Conservation (phyloP, 2,888 invertebrate species). For the Melipona beecheii region DNA sequence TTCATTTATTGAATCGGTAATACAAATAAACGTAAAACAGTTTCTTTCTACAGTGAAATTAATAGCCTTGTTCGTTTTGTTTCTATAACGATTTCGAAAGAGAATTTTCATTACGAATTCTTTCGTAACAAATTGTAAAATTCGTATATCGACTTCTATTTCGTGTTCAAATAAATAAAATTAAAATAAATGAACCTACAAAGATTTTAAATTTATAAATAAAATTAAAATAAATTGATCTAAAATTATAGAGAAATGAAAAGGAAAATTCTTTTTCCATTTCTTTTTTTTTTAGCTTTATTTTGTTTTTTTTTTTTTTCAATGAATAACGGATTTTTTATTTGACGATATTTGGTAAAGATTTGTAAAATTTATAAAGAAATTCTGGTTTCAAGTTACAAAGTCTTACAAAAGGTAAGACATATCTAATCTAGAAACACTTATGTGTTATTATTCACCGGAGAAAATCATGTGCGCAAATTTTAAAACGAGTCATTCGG, state of each 20-base stretch:
- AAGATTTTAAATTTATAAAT: background rate
- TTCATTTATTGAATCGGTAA: background rate
- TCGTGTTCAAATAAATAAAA: background rate
- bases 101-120: background rate
- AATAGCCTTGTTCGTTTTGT: background rate
- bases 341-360: too few species aligned
- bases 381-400: background rate
- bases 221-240: background rate
- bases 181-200: background rate
- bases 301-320: background rate
- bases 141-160: background rate
- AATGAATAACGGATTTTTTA: too few species aligned
- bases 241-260: background rate
- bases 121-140: background rate
- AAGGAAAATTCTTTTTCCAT: background rate
- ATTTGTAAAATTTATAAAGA: too few species aligned
- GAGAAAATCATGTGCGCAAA: background rate
- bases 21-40: background rate
- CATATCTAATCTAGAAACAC: background rate
- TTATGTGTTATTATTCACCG: background rate
- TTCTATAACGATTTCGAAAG: background rate
- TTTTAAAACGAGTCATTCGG: constrained; percentile 17
- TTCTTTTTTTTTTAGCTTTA: background rate
- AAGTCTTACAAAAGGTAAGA: background rate
- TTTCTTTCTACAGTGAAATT: background rate